These are phyloP conservation scores for Pycnonotus jocosus DNA, from an alignment of 2,113 vertebrate species.

Conservation along the genomic window DNA sequence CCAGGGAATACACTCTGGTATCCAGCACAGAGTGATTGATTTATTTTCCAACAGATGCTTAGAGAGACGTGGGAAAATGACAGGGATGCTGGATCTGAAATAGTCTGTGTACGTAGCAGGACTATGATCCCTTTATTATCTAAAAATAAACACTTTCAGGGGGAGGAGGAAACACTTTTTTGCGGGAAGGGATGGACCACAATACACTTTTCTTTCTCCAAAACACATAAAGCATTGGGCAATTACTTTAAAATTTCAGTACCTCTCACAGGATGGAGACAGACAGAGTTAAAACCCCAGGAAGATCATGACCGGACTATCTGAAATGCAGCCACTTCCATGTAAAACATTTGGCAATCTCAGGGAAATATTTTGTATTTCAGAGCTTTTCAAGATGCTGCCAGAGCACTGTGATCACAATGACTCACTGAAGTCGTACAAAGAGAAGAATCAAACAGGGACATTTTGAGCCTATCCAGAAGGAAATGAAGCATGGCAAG, in stretches of 20 bases:
- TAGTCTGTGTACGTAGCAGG: background rate
- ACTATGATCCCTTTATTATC: background rate
- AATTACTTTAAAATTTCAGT: background rate
- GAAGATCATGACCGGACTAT: background rate
- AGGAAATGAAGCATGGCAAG: constrained; percentile 50
- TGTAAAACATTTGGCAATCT: constrained; percentile 12
- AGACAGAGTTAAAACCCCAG: background rate
- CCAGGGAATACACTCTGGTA: background rate
- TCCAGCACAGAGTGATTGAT: background rate
- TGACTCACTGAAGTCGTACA: constrained; percentile 42
- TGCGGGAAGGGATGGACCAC: background rate
- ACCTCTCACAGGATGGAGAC: background rate
- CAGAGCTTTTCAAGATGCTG: constrained; percentile 8
- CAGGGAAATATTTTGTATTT: background rate
- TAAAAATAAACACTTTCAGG: background rate
- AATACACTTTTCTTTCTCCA: background rate
- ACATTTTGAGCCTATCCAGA: constrained; percentile 43
- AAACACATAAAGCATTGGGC: background rate
- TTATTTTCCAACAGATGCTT: background rate
- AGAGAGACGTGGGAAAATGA: background rate
- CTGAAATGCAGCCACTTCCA: background rate
- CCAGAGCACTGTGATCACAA: constrained; percentile 30
- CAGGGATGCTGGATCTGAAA: background rate
- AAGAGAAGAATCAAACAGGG: constrained; percentile 46
- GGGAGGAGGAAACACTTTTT: background rate